Conservation (phyloP, 1,140 invertebrate genomes). For the Trichoplusia ni region DNA sequence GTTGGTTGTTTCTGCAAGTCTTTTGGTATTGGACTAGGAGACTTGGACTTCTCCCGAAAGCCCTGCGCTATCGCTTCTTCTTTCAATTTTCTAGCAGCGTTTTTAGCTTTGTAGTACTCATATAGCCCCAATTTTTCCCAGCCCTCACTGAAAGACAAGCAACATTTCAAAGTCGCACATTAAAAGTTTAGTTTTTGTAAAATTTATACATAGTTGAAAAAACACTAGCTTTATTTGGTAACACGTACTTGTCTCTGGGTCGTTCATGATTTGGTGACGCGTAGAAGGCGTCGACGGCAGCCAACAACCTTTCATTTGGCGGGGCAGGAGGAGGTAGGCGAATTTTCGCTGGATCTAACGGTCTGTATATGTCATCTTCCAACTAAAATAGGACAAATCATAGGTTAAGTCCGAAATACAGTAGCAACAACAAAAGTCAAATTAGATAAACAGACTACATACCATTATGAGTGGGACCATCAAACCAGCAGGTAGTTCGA, state of each 20-base stretch:
- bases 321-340: conserved; percentile 95
- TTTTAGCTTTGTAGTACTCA: conserved; percentile 98
- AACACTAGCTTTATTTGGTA: not conserved
- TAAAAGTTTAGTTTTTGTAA: not conserved
- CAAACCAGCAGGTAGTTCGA: conserved; percentile 96
- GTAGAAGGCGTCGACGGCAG: conserved; percentile 98
- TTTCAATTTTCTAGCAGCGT: conserved; percentile 93
- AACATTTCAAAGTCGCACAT: conserved; percentile 24
- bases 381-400: conserved; percentile 80
- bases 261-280: conserved; percentile 95
- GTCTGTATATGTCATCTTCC: conserved; percentile 94
- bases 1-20: conserved; percentile 89
- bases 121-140: conserved; percentile 98
- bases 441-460: too few relatives aligned
- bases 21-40: conserved; percentile 88
- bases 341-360: conserved; percentile 94
- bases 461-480: conserved; percentile 97
- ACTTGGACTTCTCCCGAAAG: conserved; percentile 86
- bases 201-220: too few relatives aligned
- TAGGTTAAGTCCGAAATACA: too few relatives aligned
- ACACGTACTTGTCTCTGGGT: conserved; percentile 93
- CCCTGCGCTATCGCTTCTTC: conserved; percentile 91
- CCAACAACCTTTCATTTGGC: conserved; percentile 94
- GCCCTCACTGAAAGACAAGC: conserved; percentile 89
- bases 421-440: too few relatives aligned